Evolutionary conservation across 1,140 invertebrate species (phyloP), one percentile per base, ranked within the genome.

Genomic region (Apis florea): DNA sequence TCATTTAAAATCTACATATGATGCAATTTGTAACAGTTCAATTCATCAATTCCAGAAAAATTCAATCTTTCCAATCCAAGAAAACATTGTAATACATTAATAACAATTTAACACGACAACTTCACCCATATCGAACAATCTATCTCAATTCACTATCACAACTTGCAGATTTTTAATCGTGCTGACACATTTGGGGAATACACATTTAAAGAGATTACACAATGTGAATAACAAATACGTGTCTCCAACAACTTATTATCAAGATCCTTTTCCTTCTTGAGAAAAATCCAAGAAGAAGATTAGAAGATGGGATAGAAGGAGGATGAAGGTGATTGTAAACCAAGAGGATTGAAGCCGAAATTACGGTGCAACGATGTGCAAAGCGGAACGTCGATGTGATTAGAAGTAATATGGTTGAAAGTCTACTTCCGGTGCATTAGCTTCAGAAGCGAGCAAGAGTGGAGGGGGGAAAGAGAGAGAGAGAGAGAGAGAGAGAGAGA

Each of bases 391-490:
- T 85, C 86, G 80, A 90, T 89, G 78, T 84, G 86, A 90, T 93
- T 90, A 90, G 78, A 82, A 78, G 64, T 90, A 92, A 92, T 84
- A 88, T 89, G 75, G 84, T 91, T 91, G 87, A 88, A 78, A 88
- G 83, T 90, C 85, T 86, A 90, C 88, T 91, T 92, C 89, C 83
- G 87, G 67, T 81, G 80, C 83, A 91, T 92, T 91, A 89, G 83
- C 78, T 81, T 68, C 13, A 40, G 63, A 61, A 83, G 66, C 31
- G 51, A 64, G 49, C 75, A 79, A 79, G 31, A 31, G 31, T 40
- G 31, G 31, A 6, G 31, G 31, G 31, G 31, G 31, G 31, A 31
- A 31, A 31, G 19, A 77, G 47, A 47, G 54, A 31, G 19, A 5
- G 26, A 11, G 21, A 49, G 74, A 13, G 24, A 64, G 13, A 71